Evolutionary conservation across 2,113 vertebrate genomes (phyloP).

Genomic region (Physeter macrocephalus): DNA sequence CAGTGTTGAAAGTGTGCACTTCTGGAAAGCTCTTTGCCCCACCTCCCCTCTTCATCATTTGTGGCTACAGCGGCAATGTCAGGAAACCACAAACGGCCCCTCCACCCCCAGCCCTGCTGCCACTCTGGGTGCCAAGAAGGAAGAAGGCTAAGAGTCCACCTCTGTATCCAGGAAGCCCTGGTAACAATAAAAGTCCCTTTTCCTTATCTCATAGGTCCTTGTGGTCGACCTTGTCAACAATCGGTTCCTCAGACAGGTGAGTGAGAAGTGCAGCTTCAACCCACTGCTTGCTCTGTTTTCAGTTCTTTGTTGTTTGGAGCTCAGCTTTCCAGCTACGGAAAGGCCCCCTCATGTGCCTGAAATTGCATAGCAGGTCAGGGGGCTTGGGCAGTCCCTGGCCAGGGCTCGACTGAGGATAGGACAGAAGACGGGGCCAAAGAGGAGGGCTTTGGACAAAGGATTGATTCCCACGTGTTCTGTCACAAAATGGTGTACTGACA

Average conservation of each 20-base stretch:
- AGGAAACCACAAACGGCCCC: constrained; percentile 18
- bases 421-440: not conserved
- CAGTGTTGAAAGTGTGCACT: not conserved
- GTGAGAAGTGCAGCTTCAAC: constrained; percentile 65
- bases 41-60: not conserved
- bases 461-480: not conserved
- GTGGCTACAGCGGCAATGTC: not conserved
- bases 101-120: not conserved
- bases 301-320: accelerated
- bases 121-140: not conserved
- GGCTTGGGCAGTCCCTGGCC: not conserved
- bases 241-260: constrained; percentile 95
- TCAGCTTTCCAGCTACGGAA: not conserved
- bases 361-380: not conserved
- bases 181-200: not conserved
- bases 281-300: not conserved
- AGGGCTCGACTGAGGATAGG: not conserved
- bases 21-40: not conserved
- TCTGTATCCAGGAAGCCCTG: not conserved
- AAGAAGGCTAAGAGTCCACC: not conserved
- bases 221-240: constrained; percentile 95
- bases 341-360: not conserved
- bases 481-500: not conserved
- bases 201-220: constrained; percentile 84
- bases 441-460: too few relatives aligned